Evolutionary conservation across 2,888 invertebrate genomes (phyloP).

Genomic region (Xylota sylvarum): DNA sequence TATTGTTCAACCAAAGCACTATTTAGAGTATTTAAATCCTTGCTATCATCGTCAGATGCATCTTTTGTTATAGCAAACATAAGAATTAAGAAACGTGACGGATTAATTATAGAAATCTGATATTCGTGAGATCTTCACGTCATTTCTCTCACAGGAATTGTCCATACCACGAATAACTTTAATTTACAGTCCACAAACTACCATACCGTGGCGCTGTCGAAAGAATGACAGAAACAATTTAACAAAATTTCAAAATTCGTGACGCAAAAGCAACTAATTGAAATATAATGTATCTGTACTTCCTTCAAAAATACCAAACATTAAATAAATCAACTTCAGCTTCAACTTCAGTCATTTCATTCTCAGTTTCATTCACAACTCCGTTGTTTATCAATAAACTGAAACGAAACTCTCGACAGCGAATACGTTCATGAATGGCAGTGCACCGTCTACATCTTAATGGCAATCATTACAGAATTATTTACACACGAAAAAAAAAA

Average conservation of each 20-base stretch:
- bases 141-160: too few species aligned
- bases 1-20: too few species aligned
- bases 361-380: conserved; percentile 26
- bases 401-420: not conserved
- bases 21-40: too few species aligned
- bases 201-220: too few species aligned
- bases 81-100: too few species aligned
- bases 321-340: not conserved
- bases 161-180: too few species aligned
- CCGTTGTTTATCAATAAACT: not conserved
- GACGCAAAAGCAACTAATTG: not conserved
- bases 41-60: too few species aligned
- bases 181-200: too few species aligned
- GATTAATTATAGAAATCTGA: too few species aligned
- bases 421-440: conserved; percentile 13
- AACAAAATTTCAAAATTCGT: not conserved
- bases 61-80: too few species aligned
- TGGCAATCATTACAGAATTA: conserved; percentile 30
- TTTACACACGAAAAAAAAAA: conserved; percentile 20
- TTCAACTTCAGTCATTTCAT: conserved; percentile 8
- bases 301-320: not conserved
- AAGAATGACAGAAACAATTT: too few species aligned
- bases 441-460: conserved; percentile 24
- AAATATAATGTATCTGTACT: not conserved
- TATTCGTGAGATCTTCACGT: too few species aligned